phyloP scores from a whole-genome alignment of 2,113 vertebrate genomes.

The Microcebus lehilahytsara region DNA sequence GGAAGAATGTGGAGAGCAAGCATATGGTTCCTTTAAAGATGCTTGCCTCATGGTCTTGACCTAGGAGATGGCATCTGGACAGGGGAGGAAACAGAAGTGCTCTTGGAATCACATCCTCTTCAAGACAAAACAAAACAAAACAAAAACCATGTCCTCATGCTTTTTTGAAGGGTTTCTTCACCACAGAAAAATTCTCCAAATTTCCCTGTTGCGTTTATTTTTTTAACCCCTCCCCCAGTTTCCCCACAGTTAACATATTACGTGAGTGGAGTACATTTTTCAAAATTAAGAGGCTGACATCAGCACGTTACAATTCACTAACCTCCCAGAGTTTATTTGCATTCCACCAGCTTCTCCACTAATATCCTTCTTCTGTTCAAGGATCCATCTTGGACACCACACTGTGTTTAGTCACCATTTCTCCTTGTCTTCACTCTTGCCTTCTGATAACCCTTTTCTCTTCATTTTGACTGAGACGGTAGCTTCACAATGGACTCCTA shows the following conservation, averaged over 20 bases:
- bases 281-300: conserved; percentile 7
- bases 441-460: background rate
- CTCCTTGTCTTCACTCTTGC: background rate
- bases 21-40: background rate
- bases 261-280: background rate
- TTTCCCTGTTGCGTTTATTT: conserved; percentile 24
- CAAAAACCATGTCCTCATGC: background rate
- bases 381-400: background rate
- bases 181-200: conserved; percentile 26
- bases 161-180: conserved; percentile 41
- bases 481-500: background rate
- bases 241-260: background rate
- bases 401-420: background rate
- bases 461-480: background rate
- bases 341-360: background rate
- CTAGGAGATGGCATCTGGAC: conserved; percentile 19
- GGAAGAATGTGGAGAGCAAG: background rate
- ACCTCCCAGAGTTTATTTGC: background rate
- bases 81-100: conserved; percentile 52
- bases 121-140: conserved; percentile 32
- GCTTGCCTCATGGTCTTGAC: conserved; percentile 30
- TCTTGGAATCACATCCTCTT: conserved; percentile 51
- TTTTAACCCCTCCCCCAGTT: background rate
- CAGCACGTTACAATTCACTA: background rate
- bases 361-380: background rate